Percentiles rank a stretch among this genome's conserved stretches.
Evolutionary conservation across 2,797 vertebrate genomes (phyloP).

Genomic region (Tauraco hartlaubi): DNA sequence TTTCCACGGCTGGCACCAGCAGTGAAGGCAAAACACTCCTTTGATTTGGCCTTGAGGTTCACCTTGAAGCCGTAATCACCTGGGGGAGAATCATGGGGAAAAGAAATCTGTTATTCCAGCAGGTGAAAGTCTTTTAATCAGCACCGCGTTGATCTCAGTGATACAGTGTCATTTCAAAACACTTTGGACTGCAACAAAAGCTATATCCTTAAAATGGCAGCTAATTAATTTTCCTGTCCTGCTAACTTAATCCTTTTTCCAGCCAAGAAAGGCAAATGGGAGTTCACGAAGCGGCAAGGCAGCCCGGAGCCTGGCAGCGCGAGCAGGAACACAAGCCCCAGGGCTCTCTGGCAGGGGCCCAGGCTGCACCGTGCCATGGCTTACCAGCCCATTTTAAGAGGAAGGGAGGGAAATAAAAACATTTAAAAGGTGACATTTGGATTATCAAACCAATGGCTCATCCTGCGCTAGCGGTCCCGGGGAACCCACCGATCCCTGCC

Average conservation of each 20-base stretch:
- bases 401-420: background rate
- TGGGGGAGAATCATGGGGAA: background rate
- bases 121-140: conserved; percentile 12
- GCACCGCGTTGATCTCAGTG: background rate
- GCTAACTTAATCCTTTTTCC: conserved; percentile 50
- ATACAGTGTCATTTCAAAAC: conserved; percentile 21
- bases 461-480: fast-evolving
- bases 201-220: conserved; percentile 54
- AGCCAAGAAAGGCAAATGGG: conserved; percentile 52
- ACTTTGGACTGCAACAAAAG: background rate
- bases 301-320: background rate
- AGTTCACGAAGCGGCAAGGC: background rate
- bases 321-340: background rate
- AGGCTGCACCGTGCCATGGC: background rate
- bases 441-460: background rate
- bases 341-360: background rate
- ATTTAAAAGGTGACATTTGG: background rate
- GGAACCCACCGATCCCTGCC: background rate
- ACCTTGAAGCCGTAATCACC: conserved; percentile 16
- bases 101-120: background rate
- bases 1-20: background rate
- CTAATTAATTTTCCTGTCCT: conserved; percentile 54
- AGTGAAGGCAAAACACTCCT: background rate
- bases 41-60: conserved; percentile 25
- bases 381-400: background rate